Evolutionary conservation across 2,797 vertebrate genomes (phyloP), one percentile per base, ranked within the genome.

Genomic region (Carduelis carduelis): DNA sequence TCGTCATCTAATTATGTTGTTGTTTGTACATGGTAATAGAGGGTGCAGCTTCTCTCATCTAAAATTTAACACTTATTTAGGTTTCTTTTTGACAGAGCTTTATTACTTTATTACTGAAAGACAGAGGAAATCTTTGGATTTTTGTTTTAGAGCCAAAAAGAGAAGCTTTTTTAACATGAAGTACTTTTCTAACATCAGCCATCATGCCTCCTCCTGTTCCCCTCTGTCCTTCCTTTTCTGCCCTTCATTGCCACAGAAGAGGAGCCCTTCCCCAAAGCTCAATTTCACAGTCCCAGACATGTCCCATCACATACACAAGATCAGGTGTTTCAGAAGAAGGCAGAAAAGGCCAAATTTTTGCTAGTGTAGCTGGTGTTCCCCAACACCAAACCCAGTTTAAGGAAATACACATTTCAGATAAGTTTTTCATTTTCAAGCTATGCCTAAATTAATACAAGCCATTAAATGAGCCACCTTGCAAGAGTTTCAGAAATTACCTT

Each of bases 261-360:
- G 2, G 1, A 0, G 0, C 2, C 9, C 11, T 70, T 22, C 55
- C 37, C 26, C 30, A 66, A 28, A 76, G 12, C 32, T 41, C 3
- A 3, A 1, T 57, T 72, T 85, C 18, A 4, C 23, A 46, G 18
- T 47, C 23, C 20, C 35, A 68, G 32, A 50, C 6, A 4, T 5
- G 5, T 56, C 20, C 23, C 12, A 24, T 60, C 63, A n/a, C 12
- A 32, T 65, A 72, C 27, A 53, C 1, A 5, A 59, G 28, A 64
- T 39, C 21, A 41, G 17, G 14, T 44, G 10, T 4, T 71, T 71
- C 56, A 71, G 26, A 68, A 46, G 20, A 32, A 26, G 41, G 23
- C 8, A 71, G 41, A 74, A 85, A 72, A 16, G 0, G 8, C 10
- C n/a, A 80, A 43, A 59, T 50, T 20, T 69, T 50, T 89, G 11